Percentiles rank a stretch among this genome's conserved stretches.
Evolutionary conservation across 2,888 invertebrate species (phyloP).

Genomic region (Aphodius granarius): DNA sequence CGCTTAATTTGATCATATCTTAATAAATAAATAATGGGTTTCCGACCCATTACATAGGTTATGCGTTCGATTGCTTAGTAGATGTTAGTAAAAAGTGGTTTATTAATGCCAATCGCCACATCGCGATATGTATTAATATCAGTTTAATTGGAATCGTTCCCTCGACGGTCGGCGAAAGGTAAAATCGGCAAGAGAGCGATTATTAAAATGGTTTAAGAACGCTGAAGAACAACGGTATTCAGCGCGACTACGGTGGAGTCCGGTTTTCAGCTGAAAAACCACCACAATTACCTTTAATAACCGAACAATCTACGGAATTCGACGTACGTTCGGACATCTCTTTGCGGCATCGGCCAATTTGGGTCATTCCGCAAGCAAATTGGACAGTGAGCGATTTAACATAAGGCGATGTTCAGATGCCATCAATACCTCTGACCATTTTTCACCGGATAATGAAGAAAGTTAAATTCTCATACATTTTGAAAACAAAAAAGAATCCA

Average conservation of each 20-base stretch:
- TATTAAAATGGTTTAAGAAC: neutral
- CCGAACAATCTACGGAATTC: slow-evolving; percentile 31
- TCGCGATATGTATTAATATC: neutral
- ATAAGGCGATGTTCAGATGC: neutral
- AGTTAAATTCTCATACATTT: too few relatives aligned
- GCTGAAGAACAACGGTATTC: neutral
- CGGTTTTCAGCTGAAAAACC: slow-evolving; percentile 8
- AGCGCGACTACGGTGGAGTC: neutral
- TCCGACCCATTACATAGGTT: too few relatives aligned
- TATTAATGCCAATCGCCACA: neutral
- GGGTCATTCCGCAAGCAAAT: slow-evolving; percentile 33
- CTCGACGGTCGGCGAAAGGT: neutral
- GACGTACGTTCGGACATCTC: slow-evolving; percentile 25
- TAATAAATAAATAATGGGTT: too few relatives aligned
- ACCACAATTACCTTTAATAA: slow-evolving; percentile 25
- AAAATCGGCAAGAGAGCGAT: neutral
- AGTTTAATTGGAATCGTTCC: neutral
- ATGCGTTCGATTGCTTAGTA: neutral
- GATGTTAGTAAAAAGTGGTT: neutral
- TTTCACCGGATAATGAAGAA: neutral
- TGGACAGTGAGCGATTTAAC: neutral
- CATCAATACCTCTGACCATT: neutral
- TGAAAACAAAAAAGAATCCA: too few relatives aligned
- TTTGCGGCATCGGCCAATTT: slow-evolving; percentile 33
- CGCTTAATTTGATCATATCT: too few relatives aligned